These are phyloP conservation scores for Collichthys lucidus DNA, from an alignment of 2,113 vertebrate genomes.

Conservation along the genomic window DNA sequence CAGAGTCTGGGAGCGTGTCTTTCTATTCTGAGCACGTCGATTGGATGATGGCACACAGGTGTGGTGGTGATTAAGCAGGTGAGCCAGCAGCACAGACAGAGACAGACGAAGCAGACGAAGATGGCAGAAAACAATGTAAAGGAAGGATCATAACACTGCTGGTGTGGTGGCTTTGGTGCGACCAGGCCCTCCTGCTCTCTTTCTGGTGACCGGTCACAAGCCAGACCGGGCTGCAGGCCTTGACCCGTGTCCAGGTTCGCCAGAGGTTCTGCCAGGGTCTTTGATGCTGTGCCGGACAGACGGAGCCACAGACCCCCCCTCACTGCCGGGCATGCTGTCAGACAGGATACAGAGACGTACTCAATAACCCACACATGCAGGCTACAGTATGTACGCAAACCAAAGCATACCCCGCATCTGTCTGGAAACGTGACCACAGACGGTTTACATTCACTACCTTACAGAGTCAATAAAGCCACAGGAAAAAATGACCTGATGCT, in stretches of 20 bases:
- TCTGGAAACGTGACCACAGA: slow-evolving; percentile 12
- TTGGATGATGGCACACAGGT: too few species aligned
- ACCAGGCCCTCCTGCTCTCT: neutral
- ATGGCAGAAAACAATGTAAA: too few species aligned
- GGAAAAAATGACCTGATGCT: neutral
- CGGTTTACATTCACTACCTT: neutral
- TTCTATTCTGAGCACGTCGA: too few species aligned
- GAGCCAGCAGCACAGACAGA: too few species aligned
- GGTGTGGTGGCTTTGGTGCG: neutral
- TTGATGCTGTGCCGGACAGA: slow-evolving; percentile 43
- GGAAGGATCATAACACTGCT: too few species aligned
- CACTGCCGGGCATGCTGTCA: slow-evolving; percentile 15
- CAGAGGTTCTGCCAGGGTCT: slow-evolving; percentile 32
- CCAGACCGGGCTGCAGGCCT: neutral
- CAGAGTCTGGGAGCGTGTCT: too few species aligned
- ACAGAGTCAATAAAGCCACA: neutral
- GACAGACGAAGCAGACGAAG: too few species aligned
- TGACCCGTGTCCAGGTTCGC: slow-evolving; percentile 44
- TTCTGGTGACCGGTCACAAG: slow-evolving; percentile 8
- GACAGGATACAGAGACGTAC: slow-evolving; percentile 18
- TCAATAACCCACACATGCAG: slow-evolving; percentile 21
- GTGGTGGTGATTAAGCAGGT: too few species aligned
- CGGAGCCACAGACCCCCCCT: neutral
- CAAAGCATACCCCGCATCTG: neutral
- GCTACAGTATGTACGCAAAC: neutral